These are phyloP conservation scores for Andricus curvator DNA, from an alignment of 2,888 invertebrate genomes.

Conservation along the genomic window DNA sequence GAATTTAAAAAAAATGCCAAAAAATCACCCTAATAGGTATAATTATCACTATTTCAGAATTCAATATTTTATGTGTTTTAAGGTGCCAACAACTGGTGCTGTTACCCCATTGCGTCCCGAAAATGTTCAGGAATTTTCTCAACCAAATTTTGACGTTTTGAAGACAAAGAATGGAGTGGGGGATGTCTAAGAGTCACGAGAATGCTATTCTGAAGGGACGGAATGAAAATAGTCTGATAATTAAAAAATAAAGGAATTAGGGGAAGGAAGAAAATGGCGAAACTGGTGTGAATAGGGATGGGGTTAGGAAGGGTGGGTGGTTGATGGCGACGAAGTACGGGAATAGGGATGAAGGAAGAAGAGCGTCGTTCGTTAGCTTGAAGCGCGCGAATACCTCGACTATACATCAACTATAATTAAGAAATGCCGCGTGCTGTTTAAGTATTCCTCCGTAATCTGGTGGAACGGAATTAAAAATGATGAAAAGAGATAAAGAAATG, in stretches of 20 bases:
- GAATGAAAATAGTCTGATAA: constrained; percentile 26
- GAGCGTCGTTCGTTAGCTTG: constrained; percentile 48
- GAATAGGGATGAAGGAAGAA: constrained; percentile 25
- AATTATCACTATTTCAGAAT: too few relatives aligned
- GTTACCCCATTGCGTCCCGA: too few relatives aligned
- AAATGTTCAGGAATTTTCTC: too few relatives aligned
- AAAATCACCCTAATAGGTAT: too few relatives aligned
- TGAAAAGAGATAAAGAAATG: constrained; percentile 61
- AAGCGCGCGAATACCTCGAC: constrained; percentile 47
- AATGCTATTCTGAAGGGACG: not conserved
- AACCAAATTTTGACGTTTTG: too few relatives aligned
- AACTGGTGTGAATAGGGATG: too few relatives aligned
- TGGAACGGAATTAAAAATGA: constrained; percentile 71
- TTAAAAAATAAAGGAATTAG: constrained; percentile 18
- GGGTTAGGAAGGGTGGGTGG: too few relatives aligned
- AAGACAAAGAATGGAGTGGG: not conserved
- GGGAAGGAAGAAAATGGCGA: not conserved
- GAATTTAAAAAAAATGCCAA: too few relatives aligned
- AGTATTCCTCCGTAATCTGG: constrained; percentile 71
- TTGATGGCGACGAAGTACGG: not conserved
- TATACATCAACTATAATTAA: constrained; percentile 73
- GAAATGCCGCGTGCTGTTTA: constrained; percentile 71
- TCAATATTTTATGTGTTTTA: too few relatives aligned
- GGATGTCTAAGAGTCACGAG: not conserved
- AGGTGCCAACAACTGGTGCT: too few relatives aligned